Conservation (phyloP, 2,797 vertebrate species). For the Cichlasoma orientale region DNA sequence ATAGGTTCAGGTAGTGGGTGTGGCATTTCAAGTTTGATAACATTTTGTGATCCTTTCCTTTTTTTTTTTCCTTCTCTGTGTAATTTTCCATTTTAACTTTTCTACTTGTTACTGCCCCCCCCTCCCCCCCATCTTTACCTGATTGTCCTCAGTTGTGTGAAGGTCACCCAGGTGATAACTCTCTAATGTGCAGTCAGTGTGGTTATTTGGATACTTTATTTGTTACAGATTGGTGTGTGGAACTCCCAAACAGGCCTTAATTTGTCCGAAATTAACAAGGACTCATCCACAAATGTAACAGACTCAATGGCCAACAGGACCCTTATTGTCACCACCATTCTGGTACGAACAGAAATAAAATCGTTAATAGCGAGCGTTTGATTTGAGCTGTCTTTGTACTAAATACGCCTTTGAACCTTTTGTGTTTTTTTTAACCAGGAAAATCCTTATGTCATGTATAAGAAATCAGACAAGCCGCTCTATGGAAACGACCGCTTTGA, state of each 20-base stretch:
- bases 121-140: constrained; percentile 10
- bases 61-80: neutral
- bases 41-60: constrained; percentile 9
- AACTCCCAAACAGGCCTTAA: constrained; percentile 97
- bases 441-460: constrained; percentile 98
- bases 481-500: constrained; percentile 98
- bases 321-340: constrained; percentile 95
- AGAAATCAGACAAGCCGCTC: constrained; percentile 96
- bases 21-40: neutral
- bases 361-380: neutral
- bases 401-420: neutral
- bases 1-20: neutral
- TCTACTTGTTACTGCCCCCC: neutral
- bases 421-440: constrained; percentile 79
- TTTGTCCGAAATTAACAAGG: constrained; percentile 90
- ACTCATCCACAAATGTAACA: constrained; percentile 88
- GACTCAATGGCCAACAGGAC: constrained; percentile 95
- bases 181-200: neutral
- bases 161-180: neutral
- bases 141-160: neutral
- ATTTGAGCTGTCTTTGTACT: neutral
- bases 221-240: constrained; percentile 92
- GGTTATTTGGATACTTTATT: constrained; percentile 20
- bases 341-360: constrained; percentile 78
- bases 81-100: neutral